Percentiles rank a stretch among this genome's conserved stretches.
These are phyloP conservation scores for Xylota segnis DNA, from an alignment of 2,888 invertebrate species.

Conservation along the genomic window DNA sequence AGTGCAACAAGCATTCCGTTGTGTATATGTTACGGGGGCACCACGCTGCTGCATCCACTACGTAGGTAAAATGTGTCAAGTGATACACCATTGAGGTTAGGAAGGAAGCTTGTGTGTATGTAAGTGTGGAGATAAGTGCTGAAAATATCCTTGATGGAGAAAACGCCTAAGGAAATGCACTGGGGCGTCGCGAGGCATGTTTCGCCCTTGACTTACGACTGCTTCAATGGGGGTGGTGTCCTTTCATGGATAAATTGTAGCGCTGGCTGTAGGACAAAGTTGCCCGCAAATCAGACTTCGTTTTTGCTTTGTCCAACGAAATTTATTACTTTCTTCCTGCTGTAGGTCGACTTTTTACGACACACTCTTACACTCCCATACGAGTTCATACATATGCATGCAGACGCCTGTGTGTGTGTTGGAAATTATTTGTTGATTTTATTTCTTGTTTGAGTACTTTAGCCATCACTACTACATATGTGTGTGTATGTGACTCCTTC, in stretches of 20 bases:
- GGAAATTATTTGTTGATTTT: constrained; percentile 52
- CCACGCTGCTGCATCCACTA: constrained; percentile 17
- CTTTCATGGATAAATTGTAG: constrained; percentile 69
- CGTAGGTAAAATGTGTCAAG: constrained; percentile 69
- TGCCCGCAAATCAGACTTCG: constrained; percentile 69
- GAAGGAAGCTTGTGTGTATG: constrained; percentile 39
- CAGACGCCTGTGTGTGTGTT: constrained; percentile 33
- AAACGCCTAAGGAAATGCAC: constrained; percentile 70
- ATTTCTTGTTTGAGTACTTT: constrained; percentile 38
- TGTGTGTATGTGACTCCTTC: constrained; percentile 17
- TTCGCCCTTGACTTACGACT: constrained; percentile 70
- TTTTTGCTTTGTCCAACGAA: constrained; percentile 65
- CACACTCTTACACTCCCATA: no score
- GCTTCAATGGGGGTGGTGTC: constrained; percentile 29
- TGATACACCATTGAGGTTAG: constrained; percentile 70
- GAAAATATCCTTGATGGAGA: constrained; percentile 64
- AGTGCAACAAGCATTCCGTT: constrained; percentile 70
- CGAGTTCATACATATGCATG: constrained; percentile 3
- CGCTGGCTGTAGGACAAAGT: constrained; percentile 55
- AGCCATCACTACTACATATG: constrained; percentile 6
- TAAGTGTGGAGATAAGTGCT: constrained; percentile 53
- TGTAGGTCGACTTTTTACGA: constrained; percentile 37
- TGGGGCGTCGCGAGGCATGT: constrained; percentile 51
- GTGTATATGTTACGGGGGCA: constrained; percentile 44
- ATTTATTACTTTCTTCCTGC: constrained; percentile 66